Base-by-base conservation (phyloP, 2,888 invertebrate genomes). In the Crioceris asparagi region DNA sequence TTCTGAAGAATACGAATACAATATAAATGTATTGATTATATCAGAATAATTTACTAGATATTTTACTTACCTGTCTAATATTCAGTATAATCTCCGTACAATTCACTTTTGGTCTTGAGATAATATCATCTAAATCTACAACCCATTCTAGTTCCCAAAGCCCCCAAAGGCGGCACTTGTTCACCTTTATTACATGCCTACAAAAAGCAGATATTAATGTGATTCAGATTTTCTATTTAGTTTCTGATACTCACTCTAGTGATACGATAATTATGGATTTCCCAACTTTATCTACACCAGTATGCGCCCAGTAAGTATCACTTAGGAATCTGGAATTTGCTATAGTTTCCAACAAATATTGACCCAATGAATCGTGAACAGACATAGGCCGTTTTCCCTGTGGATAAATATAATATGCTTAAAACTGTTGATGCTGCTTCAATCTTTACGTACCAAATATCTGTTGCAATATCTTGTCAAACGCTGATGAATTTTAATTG, bases 81-180 rank as follows among this genome's bases (percentile, higher is more conserved):
- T 76, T 77, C 39, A 87, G 70, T 37, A 80, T 58, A 3, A 86
- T 70, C 51, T 75, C 77, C 36, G 77, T 71, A 2, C 68, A 47
- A 70, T 15, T 62, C 52, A 19, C 79, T 62, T 38, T 67, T 8
- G 57, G 56, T 49, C 78, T 71, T 8, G 76, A 79, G 49, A 81
- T 69, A 35, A 87, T 69, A 51, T 82, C 79, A 54, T 82, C 79
- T 33, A 85, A 69, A 40, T 75, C 72, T 15, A 83, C 71, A 21
- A 69, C 69, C 85, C 85, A 85, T 60, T 83, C 83, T 17, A 82
- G 70, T 50, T 79, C 79, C 80, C 84, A 85, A 6, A 75, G 70
- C 23, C 78, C 77, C 74, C 79, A 77, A 48, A 71, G 69, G 51
- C 74, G 65, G 48, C 76, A 75, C 49, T 81, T 79, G 47, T 82